These are phyloP conservation scores for Corynorhinus townsendii DNA, from an alignment of 2,113 vertebrate species.

Conservation along the genomic window DNA sequence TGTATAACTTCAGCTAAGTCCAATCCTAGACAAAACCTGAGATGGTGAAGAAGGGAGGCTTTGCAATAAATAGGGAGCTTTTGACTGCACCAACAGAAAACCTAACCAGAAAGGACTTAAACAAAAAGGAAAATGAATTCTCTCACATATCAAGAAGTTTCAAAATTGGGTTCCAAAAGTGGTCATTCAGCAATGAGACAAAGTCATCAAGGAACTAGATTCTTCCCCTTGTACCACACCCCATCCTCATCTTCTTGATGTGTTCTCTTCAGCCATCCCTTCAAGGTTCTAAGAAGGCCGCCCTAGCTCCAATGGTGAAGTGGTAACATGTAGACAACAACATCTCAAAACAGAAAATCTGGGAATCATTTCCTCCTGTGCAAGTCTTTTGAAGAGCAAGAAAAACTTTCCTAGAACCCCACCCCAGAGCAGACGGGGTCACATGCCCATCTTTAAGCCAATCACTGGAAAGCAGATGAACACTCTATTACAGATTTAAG, in stretches of 20 bases:
- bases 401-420: not conserved
- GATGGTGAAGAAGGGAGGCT: not conserved
- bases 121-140: not conserved
- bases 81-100: not conserved
- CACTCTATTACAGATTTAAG: not conserved
- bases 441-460: not conserved
- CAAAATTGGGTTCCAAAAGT: not conserved
- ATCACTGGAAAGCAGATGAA: not conserved
- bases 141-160: not conserved
- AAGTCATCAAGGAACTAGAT: not conserved
- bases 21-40: constrained; percentile 7
- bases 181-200: not conserved
- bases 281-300: not conserved
- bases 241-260: not conserved
- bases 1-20: constrained; percentile 18
- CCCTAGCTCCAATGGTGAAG: not conserved
- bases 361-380: not conserved
- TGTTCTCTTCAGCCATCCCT: not conserved
- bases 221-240: not conserved
- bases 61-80: not conserved
- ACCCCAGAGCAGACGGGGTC: not conserved
- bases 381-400: not conserved
- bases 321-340: not conserved
- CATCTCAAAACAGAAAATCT: not conserved
- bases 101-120: not conserved